phyloP scores from a whole-genome alignment of 2,113 vertebrate species.

The Alces alces region DNA sequence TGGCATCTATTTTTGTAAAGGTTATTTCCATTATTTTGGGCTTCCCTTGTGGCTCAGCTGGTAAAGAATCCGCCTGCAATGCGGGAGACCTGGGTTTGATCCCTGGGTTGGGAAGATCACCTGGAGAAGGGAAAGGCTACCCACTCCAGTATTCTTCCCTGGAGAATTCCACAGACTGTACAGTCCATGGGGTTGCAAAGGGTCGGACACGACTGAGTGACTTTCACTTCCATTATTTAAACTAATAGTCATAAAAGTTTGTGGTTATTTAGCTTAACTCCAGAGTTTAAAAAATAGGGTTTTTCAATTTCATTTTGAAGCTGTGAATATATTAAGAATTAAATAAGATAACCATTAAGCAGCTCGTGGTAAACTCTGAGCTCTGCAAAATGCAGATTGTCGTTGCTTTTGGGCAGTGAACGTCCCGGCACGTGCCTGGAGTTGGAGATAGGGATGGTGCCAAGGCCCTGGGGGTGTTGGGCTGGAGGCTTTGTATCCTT shows the following conservation, averaged over 20 bases:
- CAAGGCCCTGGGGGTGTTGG: not conserved
- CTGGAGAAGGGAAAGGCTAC: not conserved
- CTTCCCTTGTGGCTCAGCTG: not conserved
- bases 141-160: not conserved
- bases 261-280: not conserved
- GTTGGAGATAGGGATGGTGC: not conserved
- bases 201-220: not conserved
- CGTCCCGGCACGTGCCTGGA: rapidly evolving
- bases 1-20: not conserved
- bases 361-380: not conserved
- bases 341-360: not conserved
- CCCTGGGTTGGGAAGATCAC: not conserved
- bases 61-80: not conserved
- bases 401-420: rapidly evolving
- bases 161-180: not conserved
- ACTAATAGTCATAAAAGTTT: not conserved
- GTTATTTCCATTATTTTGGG: not conserved
- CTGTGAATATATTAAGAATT: not conserved
- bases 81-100: not conserved
- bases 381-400: not conserved
- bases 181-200: not conserved
- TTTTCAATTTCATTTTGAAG: not conserved
- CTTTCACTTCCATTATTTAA: not conserved
- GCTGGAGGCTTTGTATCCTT: not conserved
- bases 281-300: not conserved